phyloP scores from a whole-genome alignment of 2,797 vertebrate species.

The Fringilla coelebs region DNA sequence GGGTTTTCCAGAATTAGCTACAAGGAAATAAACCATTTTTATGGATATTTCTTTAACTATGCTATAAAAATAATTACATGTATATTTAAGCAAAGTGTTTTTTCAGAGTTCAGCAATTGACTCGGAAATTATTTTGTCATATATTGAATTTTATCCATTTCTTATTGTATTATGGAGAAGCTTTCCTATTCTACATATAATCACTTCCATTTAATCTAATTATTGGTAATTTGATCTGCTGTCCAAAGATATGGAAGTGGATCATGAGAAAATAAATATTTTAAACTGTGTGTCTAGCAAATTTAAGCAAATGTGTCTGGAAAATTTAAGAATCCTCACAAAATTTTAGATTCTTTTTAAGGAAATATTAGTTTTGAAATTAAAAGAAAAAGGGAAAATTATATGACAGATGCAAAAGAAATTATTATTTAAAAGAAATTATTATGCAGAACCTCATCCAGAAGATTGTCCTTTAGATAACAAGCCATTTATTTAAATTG shows the following conservation, averaged over 20 bases:
- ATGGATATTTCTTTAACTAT: background rate
- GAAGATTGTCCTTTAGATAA: background rate
- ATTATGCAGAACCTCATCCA: background rate
- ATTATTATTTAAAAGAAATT: background rate
- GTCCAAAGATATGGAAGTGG: background rate
- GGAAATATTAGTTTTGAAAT: background rate
- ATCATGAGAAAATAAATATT: background rate
- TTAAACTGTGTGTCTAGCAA: background rate
- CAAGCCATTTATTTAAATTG: background rate
- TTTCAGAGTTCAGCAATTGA: background rate
- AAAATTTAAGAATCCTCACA: background rate
- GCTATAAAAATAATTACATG: background rate
- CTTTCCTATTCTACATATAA: background rate
- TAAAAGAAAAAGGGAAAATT: background rate
- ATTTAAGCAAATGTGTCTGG: background rate
- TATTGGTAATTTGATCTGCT: background rate
- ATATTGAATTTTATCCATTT: constrained; percentile 10
- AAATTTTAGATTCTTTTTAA: background rate
- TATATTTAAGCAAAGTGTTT: background rate
- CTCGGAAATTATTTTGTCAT: background rate
- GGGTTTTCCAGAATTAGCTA: background rate
- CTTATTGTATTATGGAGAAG: background rate
- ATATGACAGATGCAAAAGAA: background rate
- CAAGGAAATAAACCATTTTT: background rate
- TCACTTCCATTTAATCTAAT: background rate